Conservation (phyloP, 2,888 invertebrate genomes). For the Erpobdella octoculata region DNA sequence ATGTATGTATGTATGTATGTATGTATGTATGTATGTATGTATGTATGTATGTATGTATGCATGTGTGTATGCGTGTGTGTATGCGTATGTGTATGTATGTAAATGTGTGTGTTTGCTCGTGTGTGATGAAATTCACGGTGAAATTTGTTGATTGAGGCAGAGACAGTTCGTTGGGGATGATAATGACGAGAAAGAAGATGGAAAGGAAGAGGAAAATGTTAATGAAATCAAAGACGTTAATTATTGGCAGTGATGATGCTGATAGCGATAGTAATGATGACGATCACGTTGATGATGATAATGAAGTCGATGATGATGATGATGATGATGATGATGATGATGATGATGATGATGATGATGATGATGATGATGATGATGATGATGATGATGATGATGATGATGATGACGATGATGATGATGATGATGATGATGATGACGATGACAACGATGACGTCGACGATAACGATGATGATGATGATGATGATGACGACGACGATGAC, state of each 20-base stretch:
- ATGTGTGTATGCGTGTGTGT: slow-evolving; percentile 2
- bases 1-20: not conserved
- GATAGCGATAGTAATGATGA: too few species aligned
- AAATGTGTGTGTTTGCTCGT: not conserved
- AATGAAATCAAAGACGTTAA: too few species aligned
- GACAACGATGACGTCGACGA: too few species aligned
- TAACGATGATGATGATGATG: too few species aligned
- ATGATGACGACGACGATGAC: too few species aligned
- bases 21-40: not conserved
- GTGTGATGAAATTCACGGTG: not conserved
- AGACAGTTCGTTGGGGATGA: too few species aligned
- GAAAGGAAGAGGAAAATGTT: too few species aligned
- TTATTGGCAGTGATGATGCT: too few species aligned
- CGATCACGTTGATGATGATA: too few species aligned
- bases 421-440: slow-evolving; percentile 5
- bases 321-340: slow-evolving; percentile 16
- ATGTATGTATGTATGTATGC: not conserved
- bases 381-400: not conserved
- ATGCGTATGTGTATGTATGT: not conserved
- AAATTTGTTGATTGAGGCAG: too few species aligned
- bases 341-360: slow-evolving; percentile 12
- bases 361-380: slow-evolving; percentile 17
- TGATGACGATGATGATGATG: slow-evolving; percentile 11
- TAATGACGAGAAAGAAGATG: too few species aligned
- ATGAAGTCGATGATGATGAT: not conserved